Percentiles rank a stretch among this genome's conserved stretches.
phyloP scores from a whole-genome alignment of 1,140 invertebrate species.

The Limonius californicus region DNA sequence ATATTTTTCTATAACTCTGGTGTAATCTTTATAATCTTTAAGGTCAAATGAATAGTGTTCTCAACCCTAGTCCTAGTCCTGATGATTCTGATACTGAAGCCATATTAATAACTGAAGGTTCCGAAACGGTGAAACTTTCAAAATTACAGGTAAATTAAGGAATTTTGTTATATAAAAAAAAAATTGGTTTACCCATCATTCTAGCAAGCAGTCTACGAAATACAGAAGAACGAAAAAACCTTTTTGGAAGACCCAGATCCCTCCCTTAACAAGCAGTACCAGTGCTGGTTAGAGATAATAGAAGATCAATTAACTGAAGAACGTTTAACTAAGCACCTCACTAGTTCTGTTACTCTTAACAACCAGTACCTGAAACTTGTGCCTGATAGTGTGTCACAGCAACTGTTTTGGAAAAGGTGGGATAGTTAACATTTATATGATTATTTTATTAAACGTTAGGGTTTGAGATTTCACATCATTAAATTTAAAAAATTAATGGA shows the following conservation, averaged over 20 bases:
- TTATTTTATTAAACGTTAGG: too few species aligned
- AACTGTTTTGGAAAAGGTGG: conserved; percentile 59
- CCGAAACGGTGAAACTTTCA: conserved; percentile 55
- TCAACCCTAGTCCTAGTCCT: conserved; percentile 62
- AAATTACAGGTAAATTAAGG: conserved; percentile 53
- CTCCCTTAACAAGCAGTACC: conserved; percentile 43
- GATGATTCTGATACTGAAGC: conserved; percentile 67
- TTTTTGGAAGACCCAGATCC: conserved; percentile 47
- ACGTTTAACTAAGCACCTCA: conserved; percentile 47
- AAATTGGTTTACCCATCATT: conserved; percentile 10
- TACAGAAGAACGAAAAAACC: conserved; percentile 48
- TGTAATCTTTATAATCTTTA: too few species aligned
- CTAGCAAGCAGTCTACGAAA: conserved; percentile 44
- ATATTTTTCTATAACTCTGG: not conserved
- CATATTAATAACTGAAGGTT: conserved; percentile 57
- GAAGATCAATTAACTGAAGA: conserved; percentile 50
- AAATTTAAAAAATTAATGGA: too few species aligned
- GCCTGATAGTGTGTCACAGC: conserved; percentile 52
- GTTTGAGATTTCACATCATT: too few species aligned
- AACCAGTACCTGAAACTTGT: conserved; percentile 53
- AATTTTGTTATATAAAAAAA: not conserved
- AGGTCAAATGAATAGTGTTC: conserved; percentile 62
- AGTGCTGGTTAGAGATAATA: conserved; percentile 51
- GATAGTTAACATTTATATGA: too few species aligned
- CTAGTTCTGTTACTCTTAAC: conserved; percentile 48